Evolutionary conservation across 2,113 vertebrate species (phyloP), one percentile per base, ranked within the genome.

Genomic region (Aegypius monachus): DNA sequence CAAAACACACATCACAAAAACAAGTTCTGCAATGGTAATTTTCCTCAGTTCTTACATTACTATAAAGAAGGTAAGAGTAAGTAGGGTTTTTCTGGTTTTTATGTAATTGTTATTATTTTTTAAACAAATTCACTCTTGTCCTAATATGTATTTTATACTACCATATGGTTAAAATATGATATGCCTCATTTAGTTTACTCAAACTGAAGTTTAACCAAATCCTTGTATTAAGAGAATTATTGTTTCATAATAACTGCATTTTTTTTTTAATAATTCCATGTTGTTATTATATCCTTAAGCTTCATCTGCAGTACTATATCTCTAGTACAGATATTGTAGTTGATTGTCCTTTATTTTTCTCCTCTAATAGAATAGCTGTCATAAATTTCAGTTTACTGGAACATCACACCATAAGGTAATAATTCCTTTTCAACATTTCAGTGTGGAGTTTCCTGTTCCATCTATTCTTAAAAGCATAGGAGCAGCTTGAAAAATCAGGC

Each of bases 391-490:
- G n/a, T 86, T 97, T 91, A 93, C 66, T 72, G 23, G 40, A 91
- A 88, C 45, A 95, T 47, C 67, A 91, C 78, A 78, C 10, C 47
- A 40, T 73, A 78, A 94, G 62, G 48, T 73, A 96, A 86, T 79
- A 90, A 95, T 80, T 81, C 68, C 27, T 96, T 94, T 96, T 82
- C 81, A 96, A 84, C 59, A 80, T 53, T 61, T 45, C 15, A 87
- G 17, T 48, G 73, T 86, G 29, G 87, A 95, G 38, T 91, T 84
- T 93, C 81, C 92, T 77, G 29, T 67, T 66, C 81, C 77, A 90
- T 91, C 83, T 93, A 62, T 88, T 96, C 81, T 91, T 90, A 81
- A 96, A 97, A 97, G 67, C 53, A 47, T 23, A 93, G 62, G 36
- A 91, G 26, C 53, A 95, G 65, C 42, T 71, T 55, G 27, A 86